Evolutionary conservation across 2,113 vertebrate genomes (phyloP), one percentile per base, ranked within the genome.

Genomic region (Geococcyx californianus): DNA sequence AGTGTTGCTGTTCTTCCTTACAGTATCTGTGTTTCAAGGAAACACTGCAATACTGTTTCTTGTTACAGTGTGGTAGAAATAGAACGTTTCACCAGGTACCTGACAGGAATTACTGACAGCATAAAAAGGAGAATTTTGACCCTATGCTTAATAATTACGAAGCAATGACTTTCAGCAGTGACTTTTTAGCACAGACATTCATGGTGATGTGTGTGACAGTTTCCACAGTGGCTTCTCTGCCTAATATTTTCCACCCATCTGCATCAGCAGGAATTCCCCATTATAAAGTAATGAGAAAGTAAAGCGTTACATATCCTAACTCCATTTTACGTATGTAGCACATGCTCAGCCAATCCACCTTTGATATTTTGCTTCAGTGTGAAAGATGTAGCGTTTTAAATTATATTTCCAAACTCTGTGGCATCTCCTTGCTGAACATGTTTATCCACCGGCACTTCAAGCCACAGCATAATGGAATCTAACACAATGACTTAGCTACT

Each of bases 41-140:
- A 80, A 72, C 38, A 5, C 55, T 31, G 62, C 49, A 42, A 0
- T 70, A 13, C 44, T 42, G n/a, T 31, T 67, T 26, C 5, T 1
- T 36, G 52, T 34, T n/a, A 84, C 62, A 44, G 8, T 40, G 45
- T 38, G 19, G 31, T 67, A 70, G 54, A 74, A 34, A 19, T 26
- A 3, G 29, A 62, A 23, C 40, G 24, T 42, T 82, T 70, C 13
- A 11, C 59, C 49, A 60, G 42, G 38, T 76, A 31, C 15, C 33
- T 78, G 68, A 16, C 81, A 92, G 82, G n/a, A 62, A 28, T 67
- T 89, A 33, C 51, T 94, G 85, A 54, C 49, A 58, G 19, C 17
- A 16, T 14, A 29, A 74, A n/a, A 33, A 78, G n/a, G 38, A 67
- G 49, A 36, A 25, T 83, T 89, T 58, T 87, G 64, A 81, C 51